Evolutionary conservation across 2,888 invertebrate species (phyloP).

Genomic region (Nasonia oneida): DNA sequence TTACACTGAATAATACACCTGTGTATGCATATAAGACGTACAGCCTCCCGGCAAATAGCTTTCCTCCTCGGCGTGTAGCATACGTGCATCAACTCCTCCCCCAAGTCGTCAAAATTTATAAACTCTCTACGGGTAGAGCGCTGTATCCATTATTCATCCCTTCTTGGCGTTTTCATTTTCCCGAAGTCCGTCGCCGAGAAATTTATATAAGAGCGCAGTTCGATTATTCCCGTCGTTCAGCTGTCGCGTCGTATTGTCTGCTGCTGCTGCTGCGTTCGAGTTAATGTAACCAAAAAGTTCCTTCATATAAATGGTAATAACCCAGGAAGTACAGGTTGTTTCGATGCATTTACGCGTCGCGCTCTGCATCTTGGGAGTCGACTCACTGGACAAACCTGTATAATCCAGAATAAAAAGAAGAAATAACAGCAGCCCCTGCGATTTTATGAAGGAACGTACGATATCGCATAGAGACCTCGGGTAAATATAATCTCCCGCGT

Average conservation of each 20-base stretch:
- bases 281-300: neutral
- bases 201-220: neutral
- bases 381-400: neutral
- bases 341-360: neutral
- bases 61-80: neutral
- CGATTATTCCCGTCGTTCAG: neutral
- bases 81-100: neutral
- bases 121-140: neutral
- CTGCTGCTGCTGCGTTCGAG: neutral
- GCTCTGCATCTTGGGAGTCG: neutral
- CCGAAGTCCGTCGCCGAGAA: neutral
- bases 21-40: too few species aligned
- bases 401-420: too few species aligned
- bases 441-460: too few species aligned
- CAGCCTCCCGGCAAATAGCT: neutral
- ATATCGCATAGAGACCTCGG: too few species aligned
- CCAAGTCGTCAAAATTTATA: neutral
- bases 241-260: neutral
- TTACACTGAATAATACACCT: neutral
- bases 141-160: neutral
- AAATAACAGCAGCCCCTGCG: too few species aligned
- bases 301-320: slow-evolving; percentile 14
- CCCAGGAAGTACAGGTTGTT: neutral
- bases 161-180: neutral
- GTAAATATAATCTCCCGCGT: too few species aligned